phyloP scores from a whole-genome alignment of 2,113 vertebrate genomes.

The Eonycteris spelaea region DNA sequence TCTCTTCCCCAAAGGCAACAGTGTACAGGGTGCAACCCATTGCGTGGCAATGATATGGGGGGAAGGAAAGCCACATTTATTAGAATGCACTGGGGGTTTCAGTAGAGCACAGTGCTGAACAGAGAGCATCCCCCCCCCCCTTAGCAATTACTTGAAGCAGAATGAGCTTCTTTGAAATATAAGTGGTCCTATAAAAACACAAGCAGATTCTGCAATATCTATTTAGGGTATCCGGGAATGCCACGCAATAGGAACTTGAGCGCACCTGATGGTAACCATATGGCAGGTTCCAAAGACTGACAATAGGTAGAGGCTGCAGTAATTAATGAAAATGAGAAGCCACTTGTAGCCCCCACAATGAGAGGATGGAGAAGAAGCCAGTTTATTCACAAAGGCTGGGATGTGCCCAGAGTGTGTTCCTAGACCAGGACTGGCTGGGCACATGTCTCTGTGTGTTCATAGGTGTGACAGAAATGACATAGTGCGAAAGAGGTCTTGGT shows the following conservation, averaged over 20 bases:
- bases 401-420: not conserved
- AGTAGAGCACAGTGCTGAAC: not conserved
- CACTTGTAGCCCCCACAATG: constrained; percentile 42
- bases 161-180: constrained; percentile 64
- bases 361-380: not conserved
- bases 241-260: constrained; percentile 59
- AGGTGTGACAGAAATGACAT: not conserved
- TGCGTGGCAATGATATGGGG: not conserved
- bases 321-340: constrained; percentile 64
- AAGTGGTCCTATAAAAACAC: constrained; percentile 62
- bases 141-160: constrained; percentile 2
- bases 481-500: not conserved
- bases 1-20: not conserved
- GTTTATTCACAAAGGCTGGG: not conserved
- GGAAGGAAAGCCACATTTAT: not conserved
- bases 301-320: constrained; percentile 58
- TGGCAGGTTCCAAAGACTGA: constrained; percentile 55
- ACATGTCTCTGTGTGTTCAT: not conserved
- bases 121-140: not conserved
- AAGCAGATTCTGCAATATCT: constrained; percentile 66
- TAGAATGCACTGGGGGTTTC: not conserved
- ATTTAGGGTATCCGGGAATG: constrained; percentile 69
- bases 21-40: not conserved
- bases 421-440: not conserved
- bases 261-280: constrained; percentile 73